Percentiles rank a stretch among this genome's conserved stretches.
These are phyloP conservation scores for Gymnocheta viridis DNA, from an alignment of 2,888 invertebrate species.

Conservation along the genomic window DNA sequence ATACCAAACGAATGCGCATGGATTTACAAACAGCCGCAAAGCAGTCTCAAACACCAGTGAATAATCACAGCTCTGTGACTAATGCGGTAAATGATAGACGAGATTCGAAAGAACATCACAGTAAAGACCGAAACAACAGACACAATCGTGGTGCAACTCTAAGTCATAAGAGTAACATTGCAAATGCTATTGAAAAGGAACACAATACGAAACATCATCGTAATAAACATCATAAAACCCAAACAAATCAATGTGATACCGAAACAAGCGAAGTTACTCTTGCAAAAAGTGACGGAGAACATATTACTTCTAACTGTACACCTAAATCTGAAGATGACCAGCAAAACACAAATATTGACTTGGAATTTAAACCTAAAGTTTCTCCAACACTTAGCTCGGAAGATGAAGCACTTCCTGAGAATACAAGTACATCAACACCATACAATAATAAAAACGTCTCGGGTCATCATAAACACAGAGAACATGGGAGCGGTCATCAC, in stretches of 20 bases:
- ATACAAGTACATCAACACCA: slow-evolving; percentile 10
- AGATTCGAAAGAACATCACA: slow-evolving; percentile 74
- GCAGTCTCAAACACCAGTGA: slow-evolving; percentile 54
- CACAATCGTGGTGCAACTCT: slow-evolving; percentile 33
- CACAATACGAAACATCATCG: slow-evolving; percentile 76
- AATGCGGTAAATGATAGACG: slow-evolving; percentile 72
- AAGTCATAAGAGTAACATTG: slow-evolving; percentile 33
- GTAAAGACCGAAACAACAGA: slow-evolving; percentile 59
- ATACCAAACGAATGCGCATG: slow-evolving; percentile 79
- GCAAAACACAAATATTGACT: slow-evolving; percentile 38
- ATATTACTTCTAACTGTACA: slow-evolving; percentile 58
- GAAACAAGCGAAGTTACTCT: slow-evolving; percentile 80
- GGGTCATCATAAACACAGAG: slow-evolving; percentile 72
- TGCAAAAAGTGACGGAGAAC: slow-evolving; percentile 81
- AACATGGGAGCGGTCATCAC: slow-evolving; percentile 75
- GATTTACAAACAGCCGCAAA: slow-evolving; percentile 80
- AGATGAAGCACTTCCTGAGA: slow-evolving; percentile 65
- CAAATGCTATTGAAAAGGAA: slow-evolving; percentile 58
- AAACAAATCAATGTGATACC: slow-evolving; percentile 6
- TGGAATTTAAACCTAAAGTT: slow-evolving; percentile 42
- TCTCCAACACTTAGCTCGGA: slow-evolving; percentile 64
- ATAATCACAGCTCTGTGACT: slow-evolving; percentile 68
- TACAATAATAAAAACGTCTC: slow-evolving; percentile 53
- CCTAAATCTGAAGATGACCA: slow-evolving; percentile 26
- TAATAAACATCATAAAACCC: slow-evolving; percentile 71